These are phyloP conservation scores for Torymus aiolomorphi DNA, from an alignment of 2,888 invertebrate species.

Conservation along the genomic window DNA sequence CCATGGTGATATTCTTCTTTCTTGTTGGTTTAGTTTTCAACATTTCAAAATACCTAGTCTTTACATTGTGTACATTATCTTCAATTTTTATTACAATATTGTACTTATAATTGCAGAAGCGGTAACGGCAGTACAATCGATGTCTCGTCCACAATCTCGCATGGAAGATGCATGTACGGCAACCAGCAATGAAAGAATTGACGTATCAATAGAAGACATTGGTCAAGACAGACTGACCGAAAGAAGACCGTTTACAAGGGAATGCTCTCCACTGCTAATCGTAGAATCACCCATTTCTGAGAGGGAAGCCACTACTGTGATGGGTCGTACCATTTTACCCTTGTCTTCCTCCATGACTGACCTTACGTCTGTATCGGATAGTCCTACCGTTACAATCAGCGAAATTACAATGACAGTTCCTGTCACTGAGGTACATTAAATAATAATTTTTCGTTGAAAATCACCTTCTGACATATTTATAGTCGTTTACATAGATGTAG, in stretches of 20 bases:
- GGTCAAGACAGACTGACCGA: neutral
- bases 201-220: conserved; percentile 12
- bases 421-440: conserved; percentile 19
- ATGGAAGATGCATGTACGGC: conserved; percentile 63
- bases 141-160: conserved; percentile 38
- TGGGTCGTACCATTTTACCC: conserved; percentile 42
- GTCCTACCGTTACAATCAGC: conserved; percentile 13
- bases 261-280: conserved; percentile 46
- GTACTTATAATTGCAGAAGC: conserved; percentile 35
- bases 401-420: conserved; percentile 12
- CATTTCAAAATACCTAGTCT: neutral
- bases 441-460: neutral
- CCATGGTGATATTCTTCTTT: no score
- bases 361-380: conserved; percentile 32
- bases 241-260: conserved; percentile 33
- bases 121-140: conserved; percentile 57
- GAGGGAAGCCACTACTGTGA: conserved; percentile 48
- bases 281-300: conserved; percentile 24
- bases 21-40: no score
- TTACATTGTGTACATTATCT: neutral
- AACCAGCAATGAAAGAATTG: conserved; percentile 61
- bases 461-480: no score
- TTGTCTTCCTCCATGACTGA: conserved; percentile 33
- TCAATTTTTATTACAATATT: no score
- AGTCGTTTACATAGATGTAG: no score